phyloP scores from a whole-genome alignment of 2,797 vertebrate genomes.

The Chiloscyllium punctatum region DNA sequence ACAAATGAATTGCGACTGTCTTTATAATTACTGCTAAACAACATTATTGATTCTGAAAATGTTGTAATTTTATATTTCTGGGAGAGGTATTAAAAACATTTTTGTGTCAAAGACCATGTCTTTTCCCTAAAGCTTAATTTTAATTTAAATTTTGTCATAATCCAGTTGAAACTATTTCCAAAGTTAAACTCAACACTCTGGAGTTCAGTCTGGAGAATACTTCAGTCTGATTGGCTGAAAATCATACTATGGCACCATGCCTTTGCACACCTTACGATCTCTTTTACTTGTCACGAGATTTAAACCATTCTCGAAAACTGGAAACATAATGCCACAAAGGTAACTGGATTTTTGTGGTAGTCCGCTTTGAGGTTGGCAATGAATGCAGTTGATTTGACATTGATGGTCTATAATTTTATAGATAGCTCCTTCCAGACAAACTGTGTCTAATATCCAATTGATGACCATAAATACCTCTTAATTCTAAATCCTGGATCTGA shows the following conservation, averaged over 20 bases:
- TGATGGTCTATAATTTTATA: neutral
- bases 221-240: neutral
- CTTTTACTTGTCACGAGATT: neutral
- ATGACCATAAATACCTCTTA: neutral
- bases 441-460: neutral
- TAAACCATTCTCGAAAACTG: neutral
- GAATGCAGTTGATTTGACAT: neutral
- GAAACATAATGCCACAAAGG: too few relatives aligned
- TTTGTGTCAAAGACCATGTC: too few relatives aligned
- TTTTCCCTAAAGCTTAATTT: too few relatives aligned
- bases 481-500: too few relatives aligned
- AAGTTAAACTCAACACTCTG: neutral
- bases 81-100: too few relatives aligned
- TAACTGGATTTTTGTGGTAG: too few relatives aligned
- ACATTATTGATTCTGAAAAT: too few relatives aligned
- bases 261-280: neutral
- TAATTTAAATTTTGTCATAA: too few relatives aligned
- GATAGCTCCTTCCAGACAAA: neutral
- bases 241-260: neutral
- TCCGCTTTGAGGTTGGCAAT: too few relatives aligned
- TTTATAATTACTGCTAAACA: neutral
- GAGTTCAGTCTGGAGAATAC: neutral
- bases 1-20: neutral
- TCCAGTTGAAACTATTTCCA: too few relatives aligned
- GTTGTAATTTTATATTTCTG: too few relatives aligned